Percentiles rank a stretch among this genome's conserved stretches.
phyloP scores from a whole-genome alignment of 2,113 vertebrate species.

The Callospermophilus lateralis region DNA sequence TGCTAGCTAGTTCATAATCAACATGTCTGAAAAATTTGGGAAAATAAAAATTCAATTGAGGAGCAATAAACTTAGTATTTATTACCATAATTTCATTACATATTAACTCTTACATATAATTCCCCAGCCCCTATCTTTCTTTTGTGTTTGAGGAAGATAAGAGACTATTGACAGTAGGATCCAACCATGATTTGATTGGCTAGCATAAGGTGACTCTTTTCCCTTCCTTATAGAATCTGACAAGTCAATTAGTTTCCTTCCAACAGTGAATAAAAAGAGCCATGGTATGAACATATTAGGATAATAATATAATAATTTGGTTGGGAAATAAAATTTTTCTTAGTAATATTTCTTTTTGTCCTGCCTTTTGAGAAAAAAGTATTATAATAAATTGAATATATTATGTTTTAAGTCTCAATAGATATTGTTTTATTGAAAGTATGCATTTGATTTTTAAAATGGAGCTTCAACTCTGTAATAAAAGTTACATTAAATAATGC shows the following conservation, averaged over 20 bases:
- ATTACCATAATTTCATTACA: not conserved
- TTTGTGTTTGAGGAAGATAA: slow-evolving; percentile 29
- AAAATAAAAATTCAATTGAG: not conserved
- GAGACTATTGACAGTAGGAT: not conserved
- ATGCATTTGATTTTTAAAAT: slow-evolving; percentile 40
- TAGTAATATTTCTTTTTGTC: slow-evolving; percentile 18
- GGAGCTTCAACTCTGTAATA: slow-evolving; percentile 11
- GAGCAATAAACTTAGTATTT: not conserved
- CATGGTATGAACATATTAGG: not conserved
- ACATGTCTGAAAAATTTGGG: not conserved
- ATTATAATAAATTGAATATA: slow-evolving; percentile 22
- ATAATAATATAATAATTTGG: not conserved
- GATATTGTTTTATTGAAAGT: not conserved
- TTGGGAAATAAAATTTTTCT: not conserved
- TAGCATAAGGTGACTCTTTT: not conserved
- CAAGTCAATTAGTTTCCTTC: slow-evolving; percentile 44
- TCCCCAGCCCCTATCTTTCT: not conserved
- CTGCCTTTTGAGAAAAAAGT: slow-evolving; percentile 18
- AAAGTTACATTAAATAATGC: slow-evolving; percentile 36
- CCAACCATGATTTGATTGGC: not conserved
- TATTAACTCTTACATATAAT: not conserved
- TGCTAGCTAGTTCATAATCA: not conserved
- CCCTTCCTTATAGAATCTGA: not conserved
- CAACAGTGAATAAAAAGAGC: slow-evolving; percentile 21
- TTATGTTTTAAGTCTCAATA: slow-evolving; percentile 33